Evolutionary conservation across 2,797 vertebrate species (phyloP).

Genomic region (Podarcis siculus): DNA sequence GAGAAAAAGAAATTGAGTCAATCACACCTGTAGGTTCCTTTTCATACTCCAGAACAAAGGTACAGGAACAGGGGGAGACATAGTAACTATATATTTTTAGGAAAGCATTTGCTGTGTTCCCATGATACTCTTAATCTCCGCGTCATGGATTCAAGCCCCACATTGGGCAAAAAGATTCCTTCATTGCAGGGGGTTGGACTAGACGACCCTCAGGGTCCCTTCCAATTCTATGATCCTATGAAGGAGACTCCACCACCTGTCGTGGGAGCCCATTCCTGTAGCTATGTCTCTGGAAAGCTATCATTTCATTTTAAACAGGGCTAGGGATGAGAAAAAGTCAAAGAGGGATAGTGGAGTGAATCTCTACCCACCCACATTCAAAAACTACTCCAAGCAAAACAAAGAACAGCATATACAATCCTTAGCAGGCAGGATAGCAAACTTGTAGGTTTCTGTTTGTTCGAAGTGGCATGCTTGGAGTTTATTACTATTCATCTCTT

Average conservation of each 20-base stretch:
- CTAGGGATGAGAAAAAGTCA: neutral
- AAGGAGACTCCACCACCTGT: no score
- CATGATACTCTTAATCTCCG: no score
- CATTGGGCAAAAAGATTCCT: no score
- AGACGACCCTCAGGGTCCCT: no score
- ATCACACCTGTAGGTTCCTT: neutral
- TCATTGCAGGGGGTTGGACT: no score
- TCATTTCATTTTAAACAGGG: neutral
- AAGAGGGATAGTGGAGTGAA: neutral
- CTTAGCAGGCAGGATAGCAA: neutral
- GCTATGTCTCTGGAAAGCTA: neutral
- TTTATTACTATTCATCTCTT: constrained; percentile 24
- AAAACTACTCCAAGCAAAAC: constrained; percentile 1
- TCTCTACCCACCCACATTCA: neutral
- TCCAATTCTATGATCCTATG: no score
- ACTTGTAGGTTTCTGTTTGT: neutral
- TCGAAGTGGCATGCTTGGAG: neutral
- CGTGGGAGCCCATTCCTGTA: no score
- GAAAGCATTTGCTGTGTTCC: neutral
- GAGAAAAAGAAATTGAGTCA: neutral
- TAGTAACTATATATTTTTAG: neutral
- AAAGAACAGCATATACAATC: neutral
- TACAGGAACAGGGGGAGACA: no score
- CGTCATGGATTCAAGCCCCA: no score
- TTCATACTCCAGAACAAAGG: no score